A percentile compares a stretch with the other conserved stretches of the same genome.
These are phyloP conservation scores for Sericinus montela DNA, from an alignment of 2,888 invertebrate species.

Conservation along the genomic window DNA sequence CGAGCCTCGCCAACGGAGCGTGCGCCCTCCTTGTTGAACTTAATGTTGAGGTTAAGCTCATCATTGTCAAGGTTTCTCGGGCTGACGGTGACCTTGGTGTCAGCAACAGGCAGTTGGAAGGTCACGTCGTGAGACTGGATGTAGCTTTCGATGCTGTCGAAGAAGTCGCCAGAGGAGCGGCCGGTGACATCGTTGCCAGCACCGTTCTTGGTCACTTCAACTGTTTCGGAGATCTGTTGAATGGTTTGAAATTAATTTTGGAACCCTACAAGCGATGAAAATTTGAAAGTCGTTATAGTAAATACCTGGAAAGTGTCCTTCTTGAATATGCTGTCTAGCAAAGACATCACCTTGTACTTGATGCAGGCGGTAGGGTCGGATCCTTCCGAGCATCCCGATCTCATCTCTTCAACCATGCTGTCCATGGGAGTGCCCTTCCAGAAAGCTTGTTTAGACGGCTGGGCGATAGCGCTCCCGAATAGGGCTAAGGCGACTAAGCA, in stretches of 20 bases:
- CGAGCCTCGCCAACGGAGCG: slow-evolving; percentile 81
- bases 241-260: neutral
- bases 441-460: slow-evolving; percentile 82
- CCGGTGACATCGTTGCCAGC: slow-evolving; percentile 81
- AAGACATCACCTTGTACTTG: slow-evolving; percentile 89
- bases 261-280: neutral
- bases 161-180: slow-evolving; percentile 80
- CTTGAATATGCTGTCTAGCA: slow-evolving; percentile 87
- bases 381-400: slow-evolving; percentile 85
- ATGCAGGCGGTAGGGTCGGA: slow-evolving; percentile 89
- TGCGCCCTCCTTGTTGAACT: slow-evolving; percentile 76
- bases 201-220: slow-evolving; percentile 87
- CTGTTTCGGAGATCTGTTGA: slow-evolving; percentile 84
- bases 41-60: slow-evolving; percentile 86
- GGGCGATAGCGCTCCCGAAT: slow-evolving; percentile 79
- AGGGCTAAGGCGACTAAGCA: slow-evolving; percentile 72
- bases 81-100: slow-evolving; percentile 86
- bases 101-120: slow-evolving; percentile 85
- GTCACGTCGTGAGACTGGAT: slow-evolving; percentile 88
- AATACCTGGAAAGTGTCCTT: slow-evolving; percentile 88
- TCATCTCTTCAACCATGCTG: slow-evolving; percentile 86
- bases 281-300: neutral
- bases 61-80: slow-evolving; percentile 88
- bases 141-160: slow-evolving; percentile 85
- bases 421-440: slow-evolving; percentile 87